Evolutionary conservation across 2,888 invertebrate genomes (phyloP).

Genomic region (Tipula unca): DNA sequence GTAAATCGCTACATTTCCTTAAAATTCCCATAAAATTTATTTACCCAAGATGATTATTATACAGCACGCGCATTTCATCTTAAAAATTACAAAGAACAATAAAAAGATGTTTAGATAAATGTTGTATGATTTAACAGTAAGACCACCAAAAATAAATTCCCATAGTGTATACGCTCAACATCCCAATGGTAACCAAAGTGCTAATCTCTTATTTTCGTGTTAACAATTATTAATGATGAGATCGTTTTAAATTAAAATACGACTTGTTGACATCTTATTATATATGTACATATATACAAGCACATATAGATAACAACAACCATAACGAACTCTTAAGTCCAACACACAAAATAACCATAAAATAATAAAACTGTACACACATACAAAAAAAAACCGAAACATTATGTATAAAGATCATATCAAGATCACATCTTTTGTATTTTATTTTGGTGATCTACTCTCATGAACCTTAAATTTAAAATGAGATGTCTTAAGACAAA

Average conservation of each 20-base stretch:
- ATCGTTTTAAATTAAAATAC: neutral
- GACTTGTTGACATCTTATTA: neutral
- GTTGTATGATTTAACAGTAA: neutral
- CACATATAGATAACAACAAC: neutral
- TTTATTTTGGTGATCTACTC: neutral
- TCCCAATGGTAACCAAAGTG: neutral
- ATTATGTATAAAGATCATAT: neutral
- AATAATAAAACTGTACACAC: neutral
- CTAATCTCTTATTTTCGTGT: neutral
- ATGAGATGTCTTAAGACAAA: neutral
- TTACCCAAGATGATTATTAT: neutral
- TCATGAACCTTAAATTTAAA: neutral
- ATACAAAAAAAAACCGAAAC: neutral
- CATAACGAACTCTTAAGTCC: neutral
- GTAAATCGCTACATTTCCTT: too few relatives aligned
- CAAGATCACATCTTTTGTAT: neutral
- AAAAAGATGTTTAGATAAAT: neutral
- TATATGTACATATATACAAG: neutral
- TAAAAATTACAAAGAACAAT: neutral
- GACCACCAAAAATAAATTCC: neutral
- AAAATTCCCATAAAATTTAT: neutral
- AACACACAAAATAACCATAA: neutral
- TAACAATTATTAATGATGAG: neutral
- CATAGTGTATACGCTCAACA: neutral
- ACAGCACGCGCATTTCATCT: constrained; percentile 8